These are phyloP conservation scores for Amazona vittata DNA, from an alignment of 2,113 vertebrate species.

Conservation along the genomic window DNA sequence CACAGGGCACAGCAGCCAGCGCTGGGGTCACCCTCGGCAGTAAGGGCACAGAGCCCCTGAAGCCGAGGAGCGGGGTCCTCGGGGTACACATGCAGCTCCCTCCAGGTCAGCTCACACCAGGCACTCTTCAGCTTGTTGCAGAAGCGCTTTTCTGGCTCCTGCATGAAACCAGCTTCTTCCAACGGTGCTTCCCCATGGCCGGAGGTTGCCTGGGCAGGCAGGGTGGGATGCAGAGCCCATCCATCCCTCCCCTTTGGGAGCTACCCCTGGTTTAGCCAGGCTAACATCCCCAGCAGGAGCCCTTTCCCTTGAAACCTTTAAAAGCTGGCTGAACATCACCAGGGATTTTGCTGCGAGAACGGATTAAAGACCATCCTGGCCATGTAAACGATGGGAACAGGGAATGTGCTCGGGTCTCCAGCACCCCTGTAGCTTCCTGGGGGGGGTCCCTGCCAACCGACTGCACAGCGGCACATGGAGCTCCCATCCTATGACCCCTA, in stretches of 20 bases:
- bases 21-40: background rate
- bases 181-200: background rate
- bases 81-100: background rate
- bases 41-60: background rate
- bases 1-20: background rate
- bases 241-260: background rate
- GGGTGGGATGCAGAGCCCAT: background rate
- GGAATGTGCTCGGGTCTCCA: background rate
- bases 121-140: background rate
- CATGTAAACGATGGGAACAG: fast-evolving
- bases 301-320: background rate
- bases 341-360: background rate
- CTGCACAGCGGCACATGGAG: fast-evolving
- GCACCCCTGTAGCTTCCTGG: background rate
- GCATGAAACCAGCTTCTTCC: slow-evolving; percentile 27
- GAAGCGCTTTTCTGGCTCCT: slow-evolving; percentile 31
- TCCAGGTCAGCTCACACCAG: background rate
- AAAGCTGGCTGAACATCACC: background rate
- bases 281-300: background rate
- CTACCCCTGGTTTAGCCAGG: background rate
- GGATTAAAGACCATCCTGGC: background rate
- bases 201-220: background rate
- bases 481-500: fast-evolving
- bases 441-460: background rate
- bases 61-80: background rate